Percentiles rank a stretch among this genome's conserved stretches.
Evolutionary conservation across 1,140 invertebrate species (phyloP).

Genomic region (Amyelois transitella): DNA sequence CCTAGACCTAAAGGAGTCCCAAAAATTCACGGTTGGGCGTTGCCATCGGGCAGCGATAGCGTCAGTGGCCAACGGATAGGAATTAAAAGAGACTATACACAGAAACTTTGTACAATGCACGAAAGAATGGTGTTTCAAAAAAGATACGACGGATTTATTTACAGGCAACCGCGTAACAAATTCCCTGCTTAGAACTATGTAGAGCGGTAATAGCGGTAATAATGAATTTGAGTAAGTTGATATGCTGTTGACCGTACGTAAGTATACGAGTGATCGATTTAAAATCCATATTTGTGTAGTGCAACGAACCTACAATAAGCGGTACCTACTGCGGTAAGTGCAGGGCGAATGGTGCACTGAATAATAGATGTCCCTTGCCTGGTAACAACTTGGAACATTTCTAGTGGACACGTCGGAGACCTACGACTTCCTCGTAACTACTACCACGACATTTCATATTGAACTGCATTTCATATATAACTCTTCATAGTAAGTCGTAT

Average conservation of each 20-base stretch:
- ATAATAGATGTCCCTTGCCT: conserved; percentile 51
- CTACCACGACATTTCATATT: conserved; percentile 9
- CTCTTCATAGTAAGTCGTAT: neutral
- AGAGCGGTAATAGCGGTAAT: too few species aligned
- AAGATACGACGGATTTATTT: too few species aligned
- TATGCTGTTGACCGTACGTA: neutral
- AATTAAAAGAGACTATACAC: too few species aligned
- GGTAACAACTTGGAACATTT: conserved; percentile 28
- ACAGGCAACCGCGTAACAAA: too few species aligned
- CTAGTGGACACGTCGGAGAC: conserved; percentile 24
- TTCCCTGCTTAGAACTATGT: too few species aligned
- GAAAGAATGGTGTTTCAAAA: too few species aligned
- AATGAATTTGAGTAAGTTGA: neutral
- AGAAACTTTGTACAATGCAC: too few species aligned
- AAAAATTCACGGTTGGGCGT: too few species aligned
- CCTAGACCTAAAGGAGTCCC: too few species aligned
- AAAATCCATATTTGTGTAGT: conserved; percentile 10
- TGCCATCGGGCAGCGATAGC: too few species aligned
- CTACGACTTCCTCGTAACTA: conserved; percentile 11
- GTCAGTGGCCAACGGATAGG: too few species aligned
- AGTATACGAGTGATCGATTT: conserved; percentile 3
- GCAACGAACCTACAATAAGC: conserved; percentile 21
- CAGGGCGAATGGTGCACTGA: conserved; percentile 32
- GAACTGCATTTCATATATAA: too few species aligned
- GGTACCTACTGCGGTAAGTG: conserved; percentile 17